Evolutionary conservation across 2,113 vertebrate genomes (phyloP).

Genomic region (Plotosus lineatus): DNA sequence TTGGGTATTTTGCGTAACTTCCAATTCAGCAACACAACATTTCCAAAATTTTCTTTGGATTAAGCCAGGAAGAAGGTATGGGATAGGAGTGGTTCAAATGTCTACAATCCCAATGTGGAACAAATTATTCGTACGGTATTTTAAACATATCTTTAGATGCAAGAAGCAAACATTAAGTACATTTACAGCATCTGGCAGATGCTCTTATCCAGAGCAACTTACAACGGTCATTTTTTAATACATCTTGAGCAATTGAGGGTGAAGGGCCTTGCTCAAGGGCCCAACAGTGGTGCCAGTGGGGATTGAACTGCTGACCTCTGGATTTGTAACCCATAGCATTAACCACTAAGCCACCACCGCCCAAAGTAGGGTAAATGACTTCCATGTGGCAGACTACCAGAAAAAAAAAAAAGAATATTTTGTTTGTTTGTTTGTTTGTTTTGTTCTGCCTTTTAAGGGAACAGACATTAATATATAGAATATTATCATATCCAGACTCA

Average conservation of each 20-base stretch:
- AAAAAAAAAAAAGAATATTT: neutral
- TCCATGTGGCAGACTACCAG: conserved; percentile 59
- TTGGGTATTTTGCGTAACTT: conserved; percentile 46
- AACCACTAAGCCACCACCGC: no score
- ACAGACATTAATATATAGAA: neutral
- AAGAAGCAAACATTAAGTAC: no score
- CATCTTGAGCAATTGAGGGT: no score
- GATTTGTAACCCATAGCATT: no score
- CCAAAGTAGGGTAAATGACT: conserved; percentile 51
- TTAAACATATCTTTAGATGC: conserved; percentile 51
- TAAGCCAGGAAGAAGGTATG: conserved; percentile 43
- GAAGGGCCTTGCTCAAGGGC: no score
- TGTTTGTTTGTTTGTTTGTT: no score
- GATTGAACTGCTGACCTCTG: no score
- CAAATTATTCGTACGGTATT: conserved; percentile 53
- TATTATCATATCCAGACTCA: neutral
- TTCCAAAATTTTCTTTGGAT: conserved; percentile 47
- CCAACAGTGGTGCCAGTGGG: no score
- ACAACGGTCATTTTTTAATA: no score
- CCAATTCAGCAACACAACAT: conserved; percentile 50
- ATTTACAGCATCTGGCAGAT: no score
- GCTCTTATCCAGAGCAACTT: no score
- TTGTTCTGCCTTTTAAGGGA: neutral
- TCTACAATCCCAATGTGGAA: conserved; percentile 50
- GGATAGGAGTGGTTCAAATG: conserved; percentile 48